Evolutionary conservation across 2,797 vertebrate genomes (phyloP), one percentile per base, ranked within the genome.

Genomic region (Gastrophryne carolinensis): DNA sequence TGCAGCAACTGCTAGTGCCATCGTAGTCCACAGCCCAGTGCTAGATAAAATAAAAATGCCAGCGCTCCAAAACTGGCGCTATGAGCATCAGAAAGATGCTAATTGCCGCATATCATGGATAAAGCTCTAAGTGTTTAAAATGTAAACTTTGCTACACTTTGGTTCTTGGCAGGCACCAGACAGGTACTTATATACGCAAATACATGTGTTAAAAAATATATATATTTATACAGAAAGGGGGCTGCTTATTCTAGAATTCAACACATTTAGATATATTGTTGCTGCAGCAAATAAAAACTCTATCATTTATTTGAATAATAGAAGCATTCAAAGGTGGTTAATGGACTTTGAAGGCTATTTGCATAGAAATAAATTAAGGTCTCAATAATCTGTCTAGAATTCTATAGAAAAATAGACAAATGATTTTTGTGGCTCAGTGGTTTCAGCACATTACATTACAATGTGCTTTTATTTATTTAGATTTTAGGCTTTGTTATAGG

Each of bases 261-360:
- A 41, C 54, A 54, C 39, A 73, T 72, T 52, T 27, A 53, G 23
- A 73, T 73, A 54, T 63, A 63, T 73, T 73, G 47, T 53, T 73
- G 17, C 47, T 29, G 58, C 44, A 63, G 56, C 47, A 73, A 63
- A 63, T 64, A 7, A 73, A 64, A 72, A 39, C 10, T 24, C 17
- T 54, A 53, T 63, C 37, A 63, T 53, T 73, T 34, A 63, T 64
- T 73, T 63, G 50, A 72, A 62, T 52, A 72, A 35, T 47, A 73
- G 53, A 44, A 63, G 23, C 54, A 63, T 41, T 64, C 30, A 53
- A 32, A 41, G 23, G 44, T 63, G 53, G 44, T 64, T 53, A 73
- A 73, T 73, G 49, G 49, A 73, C 47, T 73, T 73, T 63, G 58
- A 63, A 63, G 58, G 60, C 70, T 67, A 60, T 67, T 75, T 75